These are phyloP conservation scores for Tenrec ecaudatus DNA, from an alignment of 2,113 vertebrate species.

Conservation along the genomic window DNA sequence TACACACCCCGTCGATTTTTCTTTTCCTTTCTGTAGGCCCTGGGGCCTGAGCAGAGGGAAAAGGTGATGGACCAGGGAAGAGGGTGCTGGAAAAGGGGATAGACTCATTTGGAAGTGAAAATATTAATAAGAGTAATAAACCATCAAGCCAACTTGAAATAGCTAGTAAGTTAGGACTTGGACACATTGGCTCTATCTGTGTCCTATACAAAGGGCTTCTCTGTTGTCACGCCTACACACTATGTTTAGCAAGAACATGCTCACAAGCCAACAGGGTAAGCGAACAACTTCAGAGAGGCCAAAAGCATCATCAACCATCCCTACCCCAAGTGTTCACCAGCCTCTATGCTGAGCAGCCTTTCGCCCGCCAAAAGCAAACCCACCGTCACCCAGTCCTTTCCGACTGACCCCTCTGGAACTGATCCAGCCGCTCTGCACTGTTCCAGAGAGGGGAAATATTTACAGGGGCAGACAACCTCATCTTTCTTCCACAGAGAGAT, in stretches of 20 bases:
- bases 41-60: accelerated
- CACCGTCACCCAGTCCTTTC: no score
- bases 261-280: neutral
- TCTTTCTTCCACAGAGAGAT: no score
- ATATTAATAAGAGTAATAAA: neutral
- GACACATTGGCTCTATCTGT: neutral
- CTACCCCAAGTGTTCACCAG: neutral
- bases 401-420: no score
- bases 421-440: neutral
- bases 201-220: no score
- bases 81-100: no score
- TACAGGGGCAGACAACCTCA: no score
- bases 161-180: neutral
- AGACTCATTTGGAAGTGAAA: neutral
- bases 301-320: neutral
- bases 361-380: neutral
- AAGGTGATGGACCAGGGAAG: neutral
- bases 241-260: neutral
- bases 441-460: neutral
- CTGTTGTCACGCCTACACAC: no score
- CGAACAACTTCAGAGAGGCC: neutral
- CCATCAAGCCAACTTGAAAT: neutral
- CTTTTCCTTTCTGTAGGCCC: neutral
- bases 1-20: no score
- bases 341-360: neutral